Evolutionary conservation across 2,797 vertebrate species (phyloP).

Genomic region (Mormyrus hasselquistii): DNA sequence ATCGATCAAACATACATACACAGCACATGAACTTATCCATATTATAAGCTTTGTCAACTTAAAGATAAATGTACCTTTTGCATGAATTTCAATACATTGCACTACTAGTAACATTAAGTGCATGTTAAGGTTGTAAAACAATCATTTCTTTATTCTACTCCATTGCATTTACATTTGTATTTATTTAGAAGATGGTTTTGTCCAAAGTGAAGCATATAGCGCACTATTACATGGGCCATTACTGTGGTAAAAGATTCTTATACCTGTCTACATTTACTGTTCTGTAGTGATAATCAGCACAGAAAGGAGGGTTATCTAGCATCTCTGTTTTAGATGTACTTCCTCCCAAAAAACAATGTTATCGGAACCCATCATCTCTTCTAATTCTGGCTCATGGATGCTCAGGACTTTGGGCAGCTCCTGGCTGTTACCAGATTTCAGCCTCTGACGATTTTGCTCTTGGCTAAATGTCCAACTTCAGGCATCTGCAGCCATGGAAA

Average conservation of each 20-base stretch:
- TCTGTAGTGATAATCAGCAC: neutral
- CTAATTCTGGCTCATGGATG: neutral
- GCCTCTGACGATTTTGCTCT: neutral
- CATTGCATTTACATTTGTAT: neutral
- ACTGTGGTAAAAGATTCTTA: neutral
- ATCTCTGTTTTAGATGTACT: neutral
- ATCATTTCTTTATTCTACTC: neutral
- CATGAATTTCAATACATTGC: neutral
- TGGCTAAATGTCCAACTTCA: neutral
- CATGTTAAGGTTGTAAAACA: neutral
- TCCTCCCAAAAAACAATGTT: neutral
- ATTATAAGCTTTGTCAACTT: neutral
- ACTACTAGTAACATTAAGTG: neutral
- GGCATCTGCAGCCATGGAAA: neutral
- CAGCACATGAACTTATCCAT: neutral
- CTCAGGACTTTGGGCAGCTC: neutral
- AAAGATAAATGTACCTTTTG: neutral
- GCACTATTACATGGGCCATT: neutral
- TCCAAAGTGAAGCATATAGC: neutral
- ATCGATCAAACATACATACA: neutral
- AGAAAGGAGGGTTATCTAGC: neutral
- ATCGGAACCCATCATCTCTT: neutral
- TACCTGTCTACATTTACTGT: neutral
- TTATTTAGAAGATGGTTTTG: neutral
- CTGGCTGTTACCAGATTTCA: neutral